Evolutionary conservation across 2,888 invertebrate species (phyloP).

Genomic region (Hydropsyche betteni): DNA sequence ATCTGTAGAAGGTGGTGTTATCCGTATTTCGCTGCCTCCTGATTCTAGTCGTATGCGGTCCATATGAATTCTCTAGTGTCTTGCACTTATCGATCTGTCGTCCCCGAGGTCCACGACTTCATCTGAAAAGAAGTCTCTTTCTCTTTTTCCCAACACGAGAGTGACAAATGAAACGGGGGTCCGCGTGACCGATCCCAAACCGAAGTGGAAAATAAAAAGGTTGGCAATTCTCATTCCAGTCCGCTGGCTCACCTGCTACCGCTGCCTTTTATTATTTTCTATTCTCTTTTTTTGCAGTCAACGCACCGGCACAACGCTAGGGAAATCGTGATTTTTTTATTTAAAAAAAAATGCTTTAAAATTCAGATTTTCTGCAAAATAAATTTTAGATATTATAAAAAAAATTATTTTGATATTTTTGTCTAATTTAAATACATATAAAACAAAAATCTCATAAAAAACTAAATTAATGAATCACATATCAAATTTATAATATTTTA

Average conservation of each 20-base stretch:
- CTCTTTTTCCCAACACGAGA: conserved; percentile 8
- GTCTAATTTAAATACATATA: too few relatives aligned
- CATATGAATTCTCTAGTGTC: not conserved
- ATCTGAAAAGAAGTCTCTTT: conserved; percentile 37
- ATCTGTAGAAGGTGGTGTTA: not conserved
- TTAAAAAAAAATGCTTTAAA: too few relatives aligned
- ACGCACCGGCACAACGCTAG: not conserved
- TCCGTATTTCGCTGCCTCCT: too few relatives aligned
- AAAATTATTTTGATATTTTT: too few relatives aligned
- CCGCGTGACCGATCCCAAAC: conserved; percentile 43
- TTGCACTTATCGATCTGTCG: conserved; percentile 34
- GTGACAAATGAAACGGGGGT: conserved; percentile 43
- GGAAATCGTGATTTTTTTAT: not conserved
- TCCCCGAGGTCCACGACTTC: conserved; percentile 36
- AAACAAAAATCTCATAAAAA: too few relatives aligned
- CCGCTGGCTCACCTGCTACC: conserved; percentile 49
- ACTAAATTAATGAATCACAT: too few relatives aligned
- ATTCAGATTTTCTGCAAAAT: too few relatives aligned
- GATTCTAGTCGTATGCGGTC: not conserved
- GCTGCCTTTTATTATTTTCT: conserved; percentile 48
- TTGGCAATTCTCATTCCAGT: conserved; percentile 49
- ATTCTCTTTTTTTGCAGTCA: conserved; percentile 39
- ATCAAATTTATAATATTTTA: too few relatives aligned
- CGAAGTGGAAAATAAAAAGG: conserved; percentile 50
- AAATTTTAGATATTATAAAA: too few relatives aligned